Conservation (phyloP, 2,888 invertebrate species). For the Drosophila pseudotakahashii region DNA sequence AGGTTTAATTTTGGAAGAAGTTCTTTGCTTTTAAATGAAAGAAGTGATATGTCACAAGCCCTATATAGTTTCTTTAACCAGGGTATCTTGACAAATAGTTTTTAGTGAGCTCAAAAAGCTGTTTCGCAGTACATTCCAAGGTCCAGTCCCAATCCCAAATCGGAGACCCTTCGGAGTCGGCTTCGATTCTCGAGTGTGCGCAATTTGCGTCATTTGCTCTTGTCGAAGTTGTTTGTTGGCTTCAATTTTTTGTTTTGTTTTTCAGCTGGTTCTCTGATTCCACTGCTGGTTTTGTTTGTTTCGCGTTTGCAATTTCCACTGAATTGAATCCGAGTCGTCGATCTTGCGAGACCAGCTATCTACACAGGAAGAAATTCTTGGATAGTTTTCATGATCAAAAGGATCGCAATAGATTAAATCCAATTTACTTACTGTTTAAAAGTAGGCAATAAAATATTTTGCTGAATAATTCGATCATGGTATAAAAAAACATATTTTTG, state of each 20-base stretch:
- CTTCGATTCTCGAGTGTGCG: constrained; percentile 30
- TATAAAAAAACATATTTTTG: not conserved
- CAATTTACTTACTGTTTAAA: too few species aligned
- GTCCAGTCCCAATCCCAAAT: constrained; percentile 1
- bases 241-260: constrained; percentile 15
- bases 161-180: constrained; percentile 25
- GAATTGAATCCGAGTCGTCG: constrained; percentile 45
- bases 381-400: not conserved
- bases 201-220: constrained; percentile 71
- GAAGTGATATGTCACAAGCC: not conserved
- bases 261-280: constrained; percentile 23
- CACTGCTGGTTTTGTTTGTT: constrained; percentile 24
- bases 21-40: not conserved
- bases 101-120: not conserved
- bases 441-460: not conserved
- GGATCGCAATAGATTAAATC: too few species aligned
- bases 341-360: constrained; percentile 35
- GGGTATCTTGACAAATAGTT: not conserved
- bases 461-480: too few species aligned
- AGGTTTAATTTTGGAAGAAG: not conserved
- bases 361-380: not conserved
- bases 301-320: constrained; percentile 44
- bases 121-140: not conserved
- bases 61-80: not conserved
- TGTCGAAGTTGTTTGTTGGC: constrained; percentile 31